phyloP scores from a whole-genome alignment of 2,113 vertebrate genomes.

The Marmota flaviventris region DNA sequence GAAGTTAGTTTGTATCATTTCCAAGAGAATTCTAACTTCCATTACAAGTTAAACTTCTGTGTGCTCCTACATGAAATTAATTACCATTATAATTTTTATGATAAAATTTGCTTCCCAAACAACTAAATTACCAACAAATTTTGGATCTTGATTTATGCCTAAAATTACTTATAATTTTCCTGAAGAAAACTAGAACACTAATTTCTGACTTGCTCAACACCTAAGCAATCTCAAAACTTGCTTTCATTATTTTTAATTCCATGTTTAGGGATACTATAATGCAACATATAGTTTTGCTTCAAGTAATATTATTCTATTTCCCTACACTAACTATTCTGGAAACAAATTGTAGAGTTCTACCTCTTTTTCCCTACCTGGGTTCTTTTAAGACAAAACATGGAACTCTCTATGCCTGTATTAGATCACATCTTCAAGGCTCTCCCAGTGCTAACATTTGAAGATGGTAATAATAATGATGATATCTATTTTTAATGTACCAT shows the following conservation, averaged over 20 bases:
- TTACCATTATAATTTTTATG: background rate
- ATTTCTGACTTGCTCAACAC: background rate
- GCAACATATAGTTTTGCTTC: background rate
- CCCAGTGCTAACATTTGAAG: background rate
- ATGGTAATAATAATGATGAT: background rate
- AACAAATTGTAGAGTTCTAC: background rate
- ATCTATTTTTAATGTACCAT: background rate
- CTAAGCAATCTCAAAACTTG: background rate
- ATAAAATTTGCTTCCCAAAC: conserved; percentile 40
- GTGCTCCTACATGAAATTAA: background rate
- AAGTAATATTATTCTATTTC: background rate
- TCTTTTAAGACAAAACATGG: conserved; percentile 32
- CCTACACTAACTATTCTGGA: background rate
- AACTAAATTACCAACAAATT: background rate
- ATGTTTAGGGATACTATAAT: background rate
- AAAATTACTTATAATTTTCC: background rate
- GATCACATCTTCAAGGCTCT: background rate
- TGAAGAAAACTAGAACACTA: background rate
- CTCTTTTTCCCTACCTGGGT: background rate
- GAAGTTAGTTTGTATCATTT: background rate
- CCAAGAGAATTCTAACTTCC: background rate
- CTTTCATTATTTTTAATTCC: background rate
- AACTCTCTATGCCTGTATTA: background rate
- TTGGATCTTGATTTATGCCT: background rate
- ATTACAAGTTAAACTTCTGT: background rate